Base-by-base conservation (phyloP, 2,113 vertebrate genomes). In the Syrrhaptes paradoxus region DNA sequence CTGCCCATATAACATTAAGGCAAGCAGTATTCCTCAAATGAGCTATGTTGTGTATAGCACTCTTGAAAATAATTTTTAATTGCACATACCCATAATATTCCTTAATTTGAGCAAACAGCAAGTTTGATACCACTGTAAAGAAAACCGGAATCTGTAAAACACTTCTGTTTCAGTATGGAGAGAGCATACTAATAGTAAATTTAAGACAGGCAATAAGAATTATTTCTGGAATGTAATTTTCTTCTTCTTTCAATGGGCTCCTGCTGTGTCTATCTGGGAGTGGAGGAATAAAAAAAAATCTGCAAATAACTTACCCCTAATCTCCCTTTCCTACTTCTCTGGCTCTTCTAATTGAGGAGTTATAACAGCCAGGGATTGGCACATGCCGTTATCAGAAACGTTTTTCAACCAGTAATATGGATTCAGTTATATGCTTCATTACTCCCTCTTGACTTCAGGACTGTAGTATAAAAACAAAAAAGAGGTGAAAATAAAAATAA, bases 31-130 rank as follows among this genome's bases (percentile, higher is more conserved):
- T 92, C 65, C 14, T 83, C 68, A 87, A 43, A 72, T 48, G 80
- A 87, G 80, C 61, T 86, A 16, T 1, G 4, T 43, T 83, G 85
- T 3, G 2, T 63, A 11, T n/a, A 77, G 82, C 63, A 55, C n/a
- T 77, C 79, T 48, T 45, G 57, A 92, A 90, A 85, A 92, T 62
- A 0, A 36, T 67, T 89, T 91, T 86, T 77, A 70, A 85, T 78
- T 82, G 45, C 62, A 49, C 7, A 45, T 57, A 55, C 4, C 14
- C 59, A 20, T 73, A 45, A 45, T 62, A 63, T 62, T 84, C 38
- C 65, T 86, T 93, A 84, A 67, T 67, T 55, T 88, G 86, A 92
- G 41, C 52, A 79, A 94, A 76, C 66, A 93, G 54, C 19, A 70
- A 48, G 22, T 62, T 86, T 22, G 1, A 58, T 49, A 72, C 7